phyloP scores from a whole-genome alignment of 2,888 invertebrate genomes.

The Odontomyia ornata region DNA sequence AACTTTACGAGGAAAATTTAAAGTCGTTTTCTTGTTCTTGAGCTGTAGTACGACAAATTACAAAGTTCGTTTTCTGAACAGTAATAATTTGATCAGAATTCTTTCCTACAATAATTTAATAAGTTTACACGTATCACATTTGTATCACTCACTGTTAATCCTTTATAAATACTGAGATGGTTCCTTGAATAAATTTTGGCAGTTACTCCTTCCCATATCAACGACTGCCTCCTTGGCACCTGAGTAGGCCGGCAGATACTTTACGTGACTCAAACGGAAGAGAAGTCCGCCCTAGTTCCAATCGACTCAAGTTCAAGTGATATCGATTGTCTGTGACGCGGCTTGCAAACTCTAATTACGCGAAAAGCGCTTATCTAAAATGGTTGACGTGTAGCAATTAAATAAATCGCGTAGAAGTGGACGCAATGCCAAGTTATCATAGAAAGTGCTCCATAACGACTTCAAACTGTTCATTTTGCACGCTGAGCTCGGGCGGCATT shows the following conservation, averaged over 20 bases:
- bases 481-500: conserved; percentile 44
- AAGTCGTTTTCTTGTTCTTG: too few relatives aligned
- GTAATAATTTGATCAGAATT: too few relatives aligned
- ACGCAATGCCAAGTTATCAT: neutral
- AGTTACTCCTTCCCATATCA: neutral
- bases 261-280: neutral
- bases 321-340: neutral
- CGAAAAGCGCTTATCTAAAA: conserved; percentile 25
- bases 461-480: conserved; percentile 46
- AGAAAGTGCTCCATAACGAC: conserved; percentile 14
- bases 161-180: too few relatives aligned
- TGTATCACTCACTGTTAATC: too few relatives aligned
- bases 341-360: neutral
- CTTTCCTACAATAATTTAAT: too few relatives aligned
- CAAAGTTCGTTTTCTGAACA: too few relatives aligned
- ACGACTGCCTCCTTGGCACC: neutral
- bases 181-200: neutral
- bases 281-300: neutral
- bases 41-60: too few relatives aligned
- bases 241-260: neutral
- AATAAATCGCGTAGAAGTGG: conserved; percentile 10
- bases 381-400: conserved; percentile 17
- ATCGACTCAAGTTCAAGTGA: neutral
- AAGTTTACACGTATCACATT: too few relatives aligned
- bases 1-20: too few relatives aligned